Evolutionary conservation across 64 coral and sea anemone species (phyloP), one percentile per base, ranked within the genome.

Genomic region (Dendrophyllia cribrosa): DNA sequence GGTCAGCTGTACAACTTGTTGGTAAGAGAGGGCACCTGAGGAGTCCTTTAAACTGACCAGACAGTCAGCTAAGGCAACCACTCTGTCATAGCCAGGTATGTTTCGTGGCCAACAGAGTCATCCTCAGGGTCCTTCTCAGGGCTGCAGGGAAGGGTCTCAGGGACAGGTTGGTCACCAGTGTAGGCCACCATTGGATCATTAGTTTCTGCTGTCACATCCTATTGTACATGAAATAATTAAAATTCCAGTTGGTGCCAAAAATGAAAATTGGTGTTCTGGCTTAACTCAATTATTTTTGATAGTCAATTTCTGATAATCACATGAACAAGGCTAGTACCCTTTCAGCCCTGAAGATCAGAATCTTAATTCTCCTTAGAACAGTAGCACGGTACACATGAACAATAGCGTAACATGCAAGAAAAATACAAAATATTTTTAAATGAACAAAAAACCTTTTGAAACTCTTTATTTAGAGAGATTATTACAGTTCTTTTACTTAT

Each of bases 381-480:
- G 76, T 79, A 79, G 76, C 76, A 79, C 76, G 58, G 20, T 79
- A 59, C 51, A 25, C 24, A 79, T 79, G 76, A 26, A 79, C 52
- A 79, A 79, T 59, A 26, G 51, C 6, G n/a, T 76, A 76, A 76
- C 74, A 76, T 76, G 9, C 74, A 51, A 51, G 15, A 51, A 53
- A 76, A 76, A 76, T 76, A 51, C 47, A 76, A 52, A 53, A 76
- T 51, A 51, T 74, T 44, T 76, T 43, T 51, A 51, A 76, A 51
- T 50, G 11, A 51, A 51, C 34, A 43, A 50, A 76, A 76, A 76
- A 17, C 15, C 47, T 19, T 49, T 51, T 76, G 9, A 76, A 76
- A 51, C 2, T 19, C 12, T 76, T 76, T 51, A 76, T 76, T 76
- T 51, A 59, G 9, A 56, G 9, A 34, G 51, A 22, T 59, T 26